phyloP scores from a whole-genome alignment of 2,113 vertebrate species.

The Trematocara marginatum region DNA sequence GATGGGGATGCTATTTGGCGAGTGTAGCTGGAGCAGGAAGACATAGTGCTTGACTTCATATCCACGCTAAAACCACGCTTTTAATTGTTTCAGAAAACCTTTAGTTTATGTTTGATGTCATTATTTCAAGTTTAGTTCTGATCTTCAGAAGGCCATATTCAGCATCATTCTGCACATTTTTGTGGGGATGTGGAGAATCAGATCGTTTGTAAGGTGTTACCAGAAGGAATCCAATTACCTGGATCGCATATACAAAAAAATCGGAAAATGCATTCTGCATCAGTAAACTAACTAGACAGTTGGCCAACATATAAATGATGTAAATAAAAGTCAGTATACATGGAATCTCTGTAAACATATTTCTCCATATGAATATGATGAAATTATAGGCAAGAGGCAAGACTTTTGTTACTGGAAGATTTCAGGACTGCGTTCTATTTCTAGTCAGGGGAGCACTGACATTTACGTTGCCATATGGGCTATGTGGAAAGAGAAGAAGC shows the following conservation, averaged over 20 bases:
- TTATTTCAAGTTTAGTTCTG: neutral
- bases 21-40: neutral
- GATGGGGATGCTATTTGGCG: neutral
- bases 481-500: neutral
- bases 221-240: neutral
- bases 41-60: accelerated
- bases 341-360: neutral
- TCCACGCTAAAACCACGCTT: neutral
- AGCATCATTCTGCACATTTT: neutral
- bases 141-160: neutral
- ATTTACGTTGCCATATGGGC: neutral
- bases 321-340: neutral
- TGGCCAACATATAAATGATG: neutral
- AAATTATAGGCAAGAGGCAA: neutral
- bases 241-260: neutral
- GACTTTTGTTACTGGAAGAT: neutral
- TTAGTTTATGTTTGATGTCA: neutral
- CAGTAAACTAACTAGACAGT: neutral
- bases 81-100: neutral
- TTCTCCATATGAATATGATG: neutral
- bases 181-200: accelerated
- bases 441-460: neutral
- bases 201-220: accelerated
- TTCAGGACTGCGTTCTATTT: accelerated
- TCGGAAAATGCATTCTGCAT: accelerated